Conservation (phyloP, 2,797 vertebrate species). For the Hypotaenidia philippensis region DNA sequence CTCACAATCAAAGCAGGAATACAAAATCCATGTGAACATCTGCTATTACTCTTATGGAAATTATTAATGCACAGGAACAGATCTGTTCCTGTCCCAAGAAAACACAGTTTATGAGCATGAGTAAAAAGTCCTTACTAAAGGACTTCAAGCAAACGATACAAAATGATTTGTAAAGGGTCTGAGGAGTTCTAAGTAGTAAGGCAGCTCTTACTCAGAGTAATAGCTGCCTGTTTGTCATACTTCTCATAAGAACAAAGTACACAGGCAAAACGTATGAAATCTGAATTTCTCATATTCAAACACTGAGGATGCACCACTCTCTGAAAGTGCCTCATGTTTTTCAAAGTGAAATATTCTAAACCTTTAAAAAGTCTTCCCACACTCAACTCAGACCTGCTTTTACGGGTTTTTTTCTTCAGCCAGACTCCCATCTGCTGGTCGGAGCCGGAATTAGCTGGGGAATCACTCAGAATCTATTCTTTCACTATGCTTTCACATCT, state of each 20-base stretch:
- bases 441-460: neutral
- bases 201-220: neutral
- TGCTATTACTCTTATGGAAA: neutral
- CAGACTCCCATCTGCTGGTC: constrained; percentile 44
- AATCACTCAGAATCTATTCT: neutral
- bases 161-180: neutral
- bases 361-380: neutral
- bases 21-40: neutral
- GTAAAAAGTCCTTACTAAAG: neutral
- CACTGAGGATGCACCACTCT: neutral
- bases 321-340: neutral
- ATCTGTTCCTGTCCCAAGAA: neutral
- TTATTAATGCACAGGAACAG: neutral
- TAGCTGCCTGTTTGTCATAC: neutral
- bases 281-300: neutral
- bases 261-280: neutral
- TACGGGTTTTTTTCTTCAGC: neutral
- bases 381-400: neutral
- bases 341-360: neutral
- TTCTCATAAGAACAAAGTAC: neutral
- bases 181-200: neutral
- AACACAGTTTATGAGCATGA: neutral
- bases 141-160: neutral
- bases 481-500: neutral
- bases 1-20: neutral